These are phyloP conservation scores for Falco cherrug DNA, from an alignment of 2,797 vertebrate genomes.

Conservation along the genomic window DNA sequence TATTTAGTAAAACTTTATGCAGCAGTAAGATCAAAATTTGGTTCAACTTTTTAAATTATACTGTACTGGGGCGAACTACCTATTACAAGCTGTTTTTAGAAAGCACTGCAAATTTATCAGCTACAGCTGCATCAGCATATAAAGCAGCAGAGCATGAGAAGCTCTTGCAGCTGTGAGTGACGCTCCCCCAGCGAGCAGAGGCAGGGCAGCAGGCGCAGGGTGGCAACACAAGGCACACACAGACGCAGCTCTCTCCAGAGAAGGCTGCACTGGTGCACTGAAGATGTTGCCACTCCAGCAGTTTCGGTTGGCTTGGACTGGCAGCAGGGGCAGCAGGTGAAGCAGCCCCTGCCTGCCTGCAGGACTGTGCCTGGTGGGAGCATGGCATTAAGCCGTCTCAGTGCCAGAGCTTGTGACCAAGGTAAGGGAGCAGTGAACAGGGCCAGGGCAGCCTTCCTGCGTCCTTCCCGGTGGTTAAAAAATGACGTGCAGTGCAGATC, in stretches of 20 bases:
- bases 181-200: background rate
- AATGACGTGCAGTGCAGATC: background rate
- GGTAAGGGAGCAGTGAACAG: too few species aligned
- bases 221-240: background rate
- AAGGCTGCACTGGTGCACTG: background rate
- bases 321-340: background rate
- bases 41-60: background rate
- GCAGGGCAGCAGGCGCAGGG: rapidly evolving
- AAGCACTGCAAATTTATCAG: background rate
- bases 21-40: background rate
- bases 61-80: background rate
- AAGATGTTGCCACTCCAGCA: background rate
- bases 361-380: background rate
- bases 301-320: too few species aligned
- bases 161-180: background rate
- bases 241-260: too few species aligned
- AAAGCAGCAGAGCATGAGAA: background rate
- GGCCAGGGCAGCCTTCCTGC: background rate
- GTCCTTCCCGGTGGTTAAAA: background rate
- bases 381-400: rapidly evolving
- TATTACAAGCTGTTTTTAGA: background rate
- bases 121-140: background rate
- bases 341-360: background rate
- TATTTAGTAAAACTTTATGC: background rate
- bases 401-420: background rate